A percentile compares a stretch with the other conserved stretches of the same genome.
Conservation (phyloP, 2,113 vertebrate species). For the Brachyhypopomus gauderio region DNA sequence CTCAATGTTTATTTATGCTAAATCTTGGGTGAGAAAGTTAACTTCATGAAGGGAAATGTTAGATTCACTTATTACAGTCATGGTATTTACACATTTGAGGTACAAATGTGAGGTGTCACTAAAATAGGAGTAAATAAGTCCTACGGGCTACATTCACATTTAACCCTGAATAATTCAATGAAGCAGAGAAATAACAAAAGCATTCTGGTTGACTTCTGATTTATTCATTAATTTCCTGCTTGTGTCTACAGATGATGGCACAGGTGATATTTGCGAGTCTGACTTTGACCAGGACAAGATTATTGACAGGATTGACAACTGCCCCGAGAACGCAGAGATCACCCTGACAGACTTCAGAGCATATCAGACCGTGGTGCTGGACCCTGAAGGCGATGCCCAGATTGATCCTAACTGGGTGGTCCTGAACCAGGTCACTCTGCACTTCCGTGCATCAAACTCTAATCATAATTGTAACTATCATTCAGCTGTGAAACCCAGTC, state of each 20-base stretch:
- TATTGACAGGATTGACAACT: conserved; percentile 94
- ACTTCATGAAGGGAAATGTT: neutral
- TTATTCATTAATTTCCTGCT: neutral
- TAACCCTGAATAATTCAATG: too few relatives aligned
- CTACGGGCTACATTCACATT: too few relatives aligned
- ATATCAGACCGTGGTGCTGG: conserved; percentile 96
- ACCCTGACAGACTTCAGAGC: conserved; percentile 98
- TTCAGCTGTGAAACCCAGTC: too few relatives aligned
- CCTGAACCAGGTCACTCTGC: conserved; percentile 85
- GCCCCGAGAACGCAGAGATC: conserved; percentile 95
- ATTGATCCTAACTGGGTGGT: conserved; percentile 99
- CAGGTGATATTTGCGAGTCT: conserved; percentile 91
- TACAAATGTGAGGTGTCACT: too few relatives aligned
- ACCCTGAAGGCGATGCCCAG: conserved; percentile 96
- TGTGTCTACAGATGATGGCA: conserved; percentile 80
- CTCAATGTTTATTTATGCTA: too few relatives aligned
- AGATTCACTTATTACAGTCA: neutral
- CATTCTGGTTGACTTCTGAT: neutral
- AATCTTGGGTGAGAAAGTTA: too few relatives aligned
- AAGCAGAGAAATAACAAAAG: neutral
- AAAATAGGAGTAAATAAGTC: too few relatives aligned
- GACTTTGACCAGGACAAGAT: conserved; percentile 97
- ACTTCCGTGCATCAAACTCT: neutral
- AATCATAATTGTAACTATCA: neutral
- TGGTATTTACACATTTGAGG: neutral